phyloP scores from a whole-genome alignment of 2,113 vertebrate genomes.

The Eretmochelys imbricata region DNA sequence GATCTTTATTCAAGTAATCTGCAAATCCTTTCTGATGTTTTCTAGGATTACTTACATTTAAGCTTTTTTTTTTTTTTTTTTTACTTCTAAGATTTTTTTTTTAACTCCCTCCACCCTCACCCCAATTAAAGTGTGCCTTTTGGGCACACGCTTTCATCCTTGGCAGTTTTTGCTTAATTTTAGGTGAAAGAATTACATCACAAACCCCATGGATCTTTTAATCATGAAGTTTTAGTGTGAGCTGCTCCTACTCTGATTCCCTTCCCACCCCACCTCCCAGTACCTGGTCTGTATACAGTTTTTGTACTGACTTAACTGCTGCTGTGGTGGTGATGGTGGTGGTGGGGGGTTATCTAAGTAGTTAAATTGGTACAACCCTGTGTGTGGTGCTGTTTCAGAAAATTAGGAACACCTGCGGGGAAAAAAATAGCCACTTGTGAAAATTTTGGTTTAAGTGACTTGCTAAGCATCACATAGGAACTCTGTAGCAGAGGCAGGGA shows the following conservation, averaged over 20 bases:
- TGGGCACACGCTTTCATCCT: background rate
- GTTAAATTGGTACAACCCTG: too few relatives aligned
- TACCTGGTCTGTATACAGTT: accelerated
- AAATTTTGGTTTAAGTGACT: too few relatives aligned
- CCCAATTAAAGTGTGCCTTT: background rate
- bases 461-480: too few relatives aligned
- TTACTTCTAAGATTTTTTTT: background rate
- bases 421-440: too few relatives aligned
- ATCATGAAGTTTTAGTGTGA: background rate
- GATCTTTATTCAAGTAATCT: background rate
- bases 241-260: background rate
- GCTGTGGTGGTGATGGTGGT: accelerated
- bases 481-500: too few relatives aligned
- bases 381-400: too few relatives aligned
- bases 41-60: background rate
- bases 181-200: accelerated
- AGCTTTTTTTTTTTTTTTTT: too few relatives aligned
- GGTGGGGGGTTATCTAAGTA: too few relatives aligned
- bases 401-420: too few relatives aligned
- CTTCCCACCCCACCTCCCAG: background rate
- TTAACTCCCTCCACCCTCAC: too few relatives aligned
- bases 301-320: background rate
- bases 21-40: background rate
- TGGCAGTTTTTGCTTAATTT: background rate
- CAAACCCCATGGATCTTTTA: background rate